Evolutionary conservation across 2,113 vertebrate species (phyloP), one percentile per base, ranked within the genome.

Genomic region (Gnathonemus longibarbis): DNA sequence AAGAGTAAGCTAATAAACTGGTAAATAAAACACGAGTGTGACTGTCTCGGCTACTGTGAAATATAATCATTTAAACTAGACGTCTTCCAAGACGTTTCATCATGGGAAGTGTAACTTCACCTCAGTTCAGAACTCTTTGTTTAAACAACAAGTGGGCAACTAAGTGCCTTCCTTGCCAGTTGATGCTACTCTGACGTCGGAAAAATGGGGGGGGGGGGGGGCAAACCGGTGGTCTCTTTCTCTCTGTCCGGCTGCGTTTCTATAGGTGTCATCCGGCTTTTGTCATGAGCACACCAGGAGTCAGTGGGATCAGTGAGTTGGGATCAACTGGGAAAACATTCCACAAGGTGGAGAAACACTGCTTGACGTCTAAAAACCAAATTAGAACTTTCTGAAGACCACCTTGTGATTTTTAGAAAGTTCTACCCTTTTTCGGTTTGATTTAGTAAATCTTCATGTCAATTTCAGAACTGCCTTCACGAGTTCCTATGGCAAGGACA

Each of bases 211-310:
- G 48, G 48, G 46, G 48, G 48, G 48, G 39, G 46, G 46, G 48
- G 2, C 35, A 35, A 35, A 53, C 96, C 96, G 92, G 8, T 80
- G 19, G 1, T 95, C 77, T 93, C 93, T 3, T 91, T 96, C 90
- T 89, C 93, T 89, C 89, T 0, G 70, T 87, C 1, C 0, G 92
- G 93, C 50, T 96, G 95, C 15, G 0, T 95, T 0, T 0, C 0
- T 0, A 13, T 52, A 0, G 92, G 93, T 6, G 80, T 96, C 89
- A 89, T 92, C 84, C 93, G 95, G 95, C 24, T 95, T 96, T 92
- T 91, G 93, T 90, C 95, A 96, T 13, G 94, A 96, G n/a, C 95
- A 96, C 87, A 94, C 24, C 0, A 91, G 94, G 1, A 91, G 90
- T 3, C 93, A 96, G 92, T 92, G 94, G 0, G 93, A 96, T 91